Conservation (phyloP, 2,113 vertebrate genomes). For the Holacanthus passer region DNA sequence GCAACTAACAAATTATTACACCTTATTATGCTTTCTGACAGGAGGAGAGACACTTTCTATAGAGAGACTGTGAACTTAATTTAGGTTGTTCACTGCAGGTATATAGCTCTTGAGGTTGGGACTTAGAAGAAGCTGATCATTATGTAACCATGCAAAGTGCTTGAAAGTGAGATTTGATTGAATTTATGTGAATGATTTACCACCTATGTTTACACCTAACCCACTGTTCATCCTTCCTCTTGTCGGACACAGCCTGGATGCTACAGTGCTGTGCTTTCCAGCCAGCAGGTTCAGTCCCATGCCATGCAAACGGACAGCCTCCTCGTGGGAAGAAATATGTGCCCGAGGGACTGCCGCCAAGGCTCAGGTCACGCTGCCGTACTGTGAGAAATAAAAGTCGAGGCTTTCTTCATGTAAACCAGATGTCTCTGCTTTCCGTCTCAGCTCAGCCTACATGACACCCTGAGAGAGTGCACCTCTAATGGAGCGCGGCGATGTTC, state of each 20-base stretch:
- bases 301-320: constrained; percentile 70
- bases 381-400: constrained; percentile 78
- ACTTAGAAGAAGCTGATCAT: constrained; percentile 34
- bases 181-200: constrained; percentile 15
- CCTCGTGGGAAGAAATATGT: constrained; percentile 80
- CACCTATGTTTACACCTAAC: constrained; percentile 14
- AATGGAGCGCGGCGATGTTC: constrained; percentile 32
- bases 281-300: constrained; percentile 54
- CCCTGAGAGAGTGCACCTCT: constrained; percentile 38
- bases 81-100: not conserved
- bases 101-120: not conserved
- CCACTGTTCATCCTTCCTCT: constrained; percentile 1
- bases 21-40: not conserved
- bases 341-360: constrained; percentile 77
- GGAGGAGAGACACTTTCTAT: not conserved
- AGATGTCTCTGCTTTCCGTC: constrained; percentile 81
- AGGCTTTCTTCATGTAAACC: constrained; percentile 83
- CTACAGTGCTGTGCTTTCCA: constrained; percentile 29
- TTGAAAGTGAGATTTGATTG: constrained; percentile 12
- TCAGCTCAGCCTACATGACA: constrained; percentile 59
- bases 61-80: constrained; percentile 5
- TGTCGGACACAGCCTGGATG: constrained; percentile 42
- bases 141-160: constrained; percentile 24
- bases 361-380: constrained; percentile 81
- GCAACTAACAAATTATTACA: not conserved